Conservation (phyloP, 1,140 invertebrate species). For the Elymnias hypermnestra region DNA sequence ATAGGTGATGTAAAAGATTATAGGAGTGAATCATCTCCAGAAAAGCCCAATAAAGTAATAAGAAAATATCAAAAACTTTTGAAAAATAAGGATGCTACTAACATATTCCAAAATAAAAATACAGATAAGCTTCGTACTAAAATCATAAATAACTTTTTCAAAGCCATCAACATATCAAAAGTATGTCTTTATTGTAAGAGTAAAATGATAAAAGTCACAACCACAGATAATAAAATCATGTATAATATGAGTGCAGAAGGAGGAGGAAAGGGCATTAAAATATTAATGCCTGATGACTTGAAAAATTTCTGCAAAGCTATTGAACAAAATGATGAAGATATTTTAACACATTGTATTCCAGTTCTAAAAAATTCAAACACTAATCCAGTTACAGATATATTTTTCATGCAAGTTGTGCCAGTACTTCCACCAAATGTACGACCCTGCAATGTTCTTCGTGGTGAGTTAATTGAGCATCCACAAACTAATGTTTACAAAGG, state of each 20-base stretch:
- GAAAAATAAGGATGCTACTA: constrained; percentile 53
- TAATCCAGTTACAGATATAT: constrained; percentile 88
- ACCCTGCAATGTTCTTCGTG: constrained; percentile 84
- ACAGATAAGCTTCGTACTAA: constrained; percentile 78
- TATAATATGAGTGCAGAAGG: constrained; percentile 66
- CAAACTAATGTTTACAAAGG: constrained; percentile 86
- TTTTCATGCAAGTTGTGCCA: constrained; percentile 90
- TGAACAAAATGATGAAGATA: constrained; percentile 85
- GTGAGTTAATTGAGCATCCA: constrained; percentile 87
- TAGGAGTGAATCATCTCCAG: constrained; percentile 32
- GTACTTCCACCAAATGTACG: constrained; percentile 92
- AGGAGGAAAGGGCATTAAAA: constrained; percentile 61
- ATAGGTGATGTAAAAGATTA: constrained; percentile 60
- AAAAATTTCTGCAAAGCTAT: constrained; percentile 85
- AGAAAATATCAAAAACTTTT: constrained; percentile 63
- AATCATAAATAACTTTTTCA: constrained; percentile 78
- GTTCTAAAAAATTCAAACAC: constrained; percentile 78
- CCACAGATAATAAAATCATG: constrained; percentile 79
- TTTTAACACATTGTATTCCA: constrained; percentile 85
- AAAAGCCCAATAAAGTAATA: constrained; percentile 48
- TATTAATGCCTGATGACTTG: constrained; percentile 79
- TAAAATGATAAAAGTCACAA: constrained; percentile 78
- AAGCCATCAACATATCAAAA: constrained; percentile 75
- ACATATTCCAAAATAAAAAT: constrained; percentile 76
- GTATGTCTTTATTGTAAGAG: constrained; percentile 80